These are phyloP conservation scores for Crambe crambe DNA, from an alignment of 37 sponge, comb jelly and placozoan genomes.

Conservation along the genomic window DNA sequence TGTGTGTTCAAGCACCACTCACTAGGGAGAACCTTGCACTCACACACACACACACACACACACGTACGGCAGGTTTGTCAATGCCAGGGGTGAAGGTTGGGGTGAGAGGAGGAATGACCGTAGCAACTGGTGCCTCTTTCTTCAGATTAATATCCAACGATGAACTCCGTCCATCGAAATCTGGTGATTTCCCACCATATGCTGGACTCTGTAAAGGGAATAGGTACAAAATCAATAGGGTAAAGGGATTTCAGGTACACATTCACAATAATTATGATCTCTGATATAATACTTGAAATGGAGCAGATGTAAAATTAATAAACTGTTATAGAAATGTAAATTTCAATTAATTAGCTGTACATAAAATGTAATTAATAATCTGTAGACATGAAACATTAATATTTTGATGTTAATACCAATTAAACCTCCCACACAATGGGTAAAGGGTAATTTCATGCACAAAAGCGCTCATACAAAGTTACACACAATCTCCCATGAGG, in stretches of 20 bases:
- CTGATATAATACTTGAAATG: background rate
- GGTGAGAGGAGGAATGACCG: background rate
- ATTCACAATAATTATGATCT: background rate
- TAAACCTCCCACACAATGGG: no score
- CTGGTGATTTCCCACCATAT: conserved; percentile 4
- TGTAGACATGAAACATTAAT: no score
- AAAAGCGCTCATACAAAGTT: no score
- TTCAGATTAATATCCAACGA: background rate
- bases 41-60: no score
- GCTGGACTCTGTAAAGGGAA: conserved; percentile 4
- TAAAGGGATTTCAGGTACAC: background rate
- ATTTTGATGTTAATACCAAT: no score
- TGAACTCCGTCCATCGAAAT: background rate
- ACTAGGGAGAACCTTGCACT: no score
- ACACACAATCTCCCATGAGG: no score
- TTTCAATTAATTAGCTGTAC: no score
- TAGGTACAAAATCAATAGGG: background rate
- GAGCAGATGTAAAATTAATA: background rate
- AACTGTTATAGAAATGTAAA: no score
- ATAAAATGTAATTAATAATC: no score
- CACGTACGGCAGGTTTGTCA: conserved; percentile 27
- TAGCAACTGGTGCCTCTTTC: conserved; percentile 6
- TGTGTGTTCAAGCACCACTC: no score
- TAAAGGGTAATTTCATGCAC: no score
- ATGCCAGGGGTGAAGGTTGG: conserved; percentile 17